Percentiles rank a stretch among this genome's conserved stretches.
Evolutionary conservation across 2,113 vertebrate genomes (phyloP).

Genomic region (Vidua macroura): DNA sequence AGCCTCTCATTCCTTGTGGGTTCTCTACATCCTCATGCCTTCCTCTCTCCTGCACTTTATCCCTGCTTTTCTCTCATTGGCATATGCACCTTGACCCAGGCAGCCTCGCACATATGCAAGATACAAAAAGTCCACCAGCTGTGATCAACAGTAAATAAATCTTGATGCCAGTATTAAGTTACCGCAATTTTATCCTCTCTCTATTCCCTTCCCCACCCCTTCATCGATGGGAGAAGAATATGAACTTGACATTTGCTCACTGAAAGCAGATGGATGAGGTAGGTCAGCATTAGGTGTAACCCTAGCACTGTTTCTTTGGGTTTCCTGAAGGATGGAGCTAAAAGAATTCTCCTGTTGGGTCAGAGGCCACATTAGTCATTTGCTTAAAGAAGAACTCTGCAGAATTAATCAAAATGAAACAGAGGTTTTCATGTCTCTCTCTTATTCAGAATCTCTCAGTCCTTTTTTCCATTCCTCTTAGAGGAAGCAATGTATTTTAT

Average conservation of each 20-base stretch:
- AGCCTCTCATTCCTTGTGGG: constrained; percentile 51
- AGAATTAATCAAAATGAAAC: constrained; percentile 72
- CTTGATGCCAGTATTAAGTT: constrained; percentile 66
- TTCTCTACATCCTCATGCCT: constrained; percentile 58
- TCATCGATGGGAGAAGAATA: constrained; percentile 60
- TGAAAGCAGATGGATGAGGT: constrained; percentile 65
- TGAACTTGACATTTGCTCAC: constrained; percentile 64
- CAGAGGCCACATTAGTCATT: constrained; percentile 56
- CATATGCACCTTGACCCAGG: constrained; percentile 71
- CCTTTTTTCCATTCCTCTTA: constrained; percentile 62
- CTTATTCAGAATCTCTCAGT: constrained; percentile 62
- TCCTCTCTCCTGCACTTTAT: neutral
- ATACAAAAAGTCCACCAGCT: constrained; percentile 56
- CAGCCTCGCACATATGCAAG: constrained; percentile 64
- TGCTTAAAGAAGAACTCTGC: constrained; percentile 65
- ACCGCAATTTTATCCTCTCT: constrained; percentile 47
- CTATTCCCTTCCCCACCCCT: constrained; percentile 22
- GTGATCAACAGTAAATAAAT: constrained; percentile 70
- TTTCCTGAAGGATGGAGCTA: constrained; percentile 43
- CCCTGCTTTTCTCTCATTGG: constrained; percentile 27
- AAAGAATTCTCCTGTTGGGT: constrained; percentile 51
- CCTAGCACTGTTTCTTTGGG: constrained; percentile 56
- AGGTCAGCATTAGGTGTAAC: constrained; percentile 45
- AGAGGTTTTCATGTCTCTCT: constrained; percentile 57
- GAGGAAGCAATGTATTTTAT: constrained; percentile 66